A percentile compares a stretch with the other conserved stretches of the same genome.
Conservation (phyloP, 2,888 invertebrate genomes). For the Lordiphosa fenestrarum region DNA sequence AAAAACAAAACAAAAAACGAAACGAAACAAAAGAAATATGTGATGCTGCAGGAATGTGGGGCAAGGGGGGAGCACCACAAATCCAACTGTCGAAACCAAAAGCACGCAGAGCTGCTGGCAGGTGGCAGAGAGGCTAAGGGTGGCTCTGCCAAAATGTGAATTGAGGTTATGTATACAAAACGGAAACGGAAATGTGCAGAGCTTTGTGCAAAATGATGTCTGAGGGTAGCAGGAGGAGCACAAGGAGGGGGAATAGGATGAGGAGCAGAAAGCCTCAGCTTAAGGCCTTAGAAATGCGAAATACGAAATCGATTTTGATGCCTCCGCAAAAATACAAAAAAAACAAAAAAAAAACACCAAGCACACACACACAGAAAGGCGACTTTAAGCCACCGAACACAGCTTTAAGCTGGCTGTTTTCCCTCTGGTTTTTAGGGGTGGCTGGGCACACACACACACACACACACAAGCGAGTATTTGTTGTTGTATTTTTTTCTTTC, state of each 20-base stretch:
- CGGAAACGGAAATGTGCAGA: constrained; percentile 75
- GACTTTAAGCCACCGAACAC: too few species aligned
- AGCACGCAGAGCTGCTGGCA: constrained; percentile 73
- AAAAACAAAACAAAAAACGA: not conserved
- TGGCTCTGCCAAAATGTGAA: constrained; percentile 67
- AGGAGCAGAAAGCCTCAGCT: constrained; percentile 30
- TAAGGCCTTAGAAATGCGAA: constrained; percentile 66
- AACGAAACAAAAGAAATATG: constrained; percentile 65
- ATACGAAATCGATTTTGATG: constrained; percentile 69
- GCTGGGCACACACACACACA: not conserved
- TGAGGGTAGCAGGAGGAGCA: constrained; percentile 3
- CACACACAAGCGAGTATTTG: too few species aligned
- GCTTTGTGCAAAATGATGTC: constrained; percentile 75
- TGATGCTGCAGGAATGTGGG: constrained; percentile 30
- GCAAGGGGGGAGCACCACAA: constrained; percentile 45
- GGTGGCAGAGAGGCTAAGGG: constrained; percentile 62
- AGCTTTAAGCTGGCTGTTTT: not conserved
- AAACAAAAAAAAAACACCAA: too few species aligned
- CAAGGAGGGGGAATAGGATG: not conserved
- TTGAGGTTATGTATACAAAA: constrained; percentile 77
- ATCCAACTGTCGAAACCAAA: constrained; percentile 78
- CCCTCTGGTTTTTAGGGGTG: constrained; percentile 12
- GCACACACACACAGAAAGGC: too few species aligned
- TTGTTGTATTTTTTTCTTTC: not conserved
- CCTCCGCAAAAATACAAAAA: too few species aligned